Evolutionary conservation across 2,888 invertebrate species (phyloP), one percentile per base, ranked within the genome.

Genomic region (Ellobium chinense): DNA sequence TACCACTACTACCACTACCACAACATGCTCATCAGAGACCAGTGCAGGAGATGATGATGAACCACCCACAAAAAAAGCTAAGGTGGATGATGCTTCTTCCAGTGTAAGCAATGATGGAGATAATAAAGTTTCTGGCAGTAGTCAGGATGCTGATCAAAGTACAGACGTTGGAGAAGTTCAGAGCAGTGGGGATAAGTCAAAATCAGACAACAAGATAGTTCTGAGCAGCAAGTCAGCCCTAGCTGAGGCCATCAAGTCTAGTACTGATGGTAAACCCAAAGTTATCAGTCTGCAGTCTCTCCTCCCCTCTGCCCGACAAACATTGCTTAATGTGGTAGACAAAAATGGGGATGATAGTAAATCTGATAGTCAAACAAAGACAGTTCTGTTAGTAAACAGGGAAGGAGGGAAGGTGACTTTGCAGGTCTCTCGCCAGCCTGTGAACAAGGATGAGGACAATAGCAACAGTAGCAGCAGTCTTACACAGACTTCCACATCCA

Each of bases 361-460:
- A n/a, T 63, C 69, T 9, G 81, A 73, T 7, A 65, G 66, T 18
- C 39, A 78, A 12, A 85, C 89, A 24, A 89, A 88, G 73, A 89
- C 88, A 24, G 85, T 90, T n/a, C 84, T 91, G 74, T 88, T 91
- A 7, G 88, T 91, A 14, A 90, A 89, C 82, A 88, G 90, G 60
- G 91, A 91, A 66, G 91, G 91, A 7, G 86, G 85, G 37, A 89
- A 89, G 69, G 88, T 90, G 68, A 90, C 88, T 18, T 83, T 90
- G 80, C 81, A 84, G 27, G 87, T 86, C 24, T 87, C 73, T 37
- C 83, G 83, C 34, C 82, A 83, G 66, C 73, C 83, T 2, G 24
- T 72, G 14, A 66, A 70, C 7, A 77, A 81, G 65, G 78, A 77
- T 39, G 66, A 70, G 29, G 24, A 65, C 9, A 81, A 70, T 58